Base-by-base conservation (phyloP, 1,140 invertebrate species). In the Chionoecetes opilio region DNA sequence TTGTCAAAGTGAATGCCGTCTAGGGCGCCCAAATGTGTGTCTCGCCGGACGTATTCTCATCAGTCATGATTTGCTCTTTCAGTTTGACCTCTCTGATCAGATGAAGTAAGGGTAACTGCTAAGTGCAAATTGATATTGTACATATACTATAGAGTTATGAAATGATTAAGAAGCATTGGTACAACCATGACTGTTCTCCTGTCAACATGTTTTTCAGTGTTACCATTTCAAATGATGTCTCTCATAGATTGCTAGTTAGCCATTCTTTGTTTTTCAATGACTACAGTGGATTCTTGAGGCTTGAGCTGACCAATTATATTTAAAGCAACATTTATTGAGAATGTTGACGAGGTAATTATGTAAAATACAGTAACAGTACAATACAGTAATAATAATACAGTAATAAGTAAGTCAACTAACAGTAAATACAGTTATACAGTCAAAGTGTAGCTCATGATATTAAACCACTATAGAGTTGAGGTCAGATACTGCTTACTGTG, bases 81-180 rank as follows among this genome's bases (percentile, higher is more conserved):
- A 75, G 63, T 75, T 75, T 75, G 26, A 75, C 21, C n/a, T n/a
- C 26, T 75, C n/a, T n/a, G n/a, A n/a, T 75, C n/a, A 75, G 63
- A 75, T 75, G 6, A 75, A 75, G 63, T 75, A 75, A 75, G 63
- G 63, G 63, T 75, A 75, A 75, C 63, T 75, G 63, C 5, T 75
- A 75, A 75, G 63, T 75, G 63, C 63, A 75, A 75, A 75, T 75
- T 21, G n/a, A 26, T n/a, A 75, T n/a, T 75, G 63, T 75, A 75
- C n/a, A 75, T 75, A 75, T n/a, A n/a, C n/a, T n/a, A n/a, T n/a
- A n/a, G n/a, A 75, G 63, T 75, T 75, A 75, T 75, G 63, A 75
- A 75, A 75, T 75, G 26, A 75, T 75, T 11, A 75, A 75, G 17
- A 75, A n/a, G 6, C n/a, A 75, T 75, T 75, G 63, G 63, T 75